These are phyloP conservation scores for Hermodice carunculata DNA, from an alignment of 2,888 invertebrate genomes.

Conservation along the genomic window DNA sequence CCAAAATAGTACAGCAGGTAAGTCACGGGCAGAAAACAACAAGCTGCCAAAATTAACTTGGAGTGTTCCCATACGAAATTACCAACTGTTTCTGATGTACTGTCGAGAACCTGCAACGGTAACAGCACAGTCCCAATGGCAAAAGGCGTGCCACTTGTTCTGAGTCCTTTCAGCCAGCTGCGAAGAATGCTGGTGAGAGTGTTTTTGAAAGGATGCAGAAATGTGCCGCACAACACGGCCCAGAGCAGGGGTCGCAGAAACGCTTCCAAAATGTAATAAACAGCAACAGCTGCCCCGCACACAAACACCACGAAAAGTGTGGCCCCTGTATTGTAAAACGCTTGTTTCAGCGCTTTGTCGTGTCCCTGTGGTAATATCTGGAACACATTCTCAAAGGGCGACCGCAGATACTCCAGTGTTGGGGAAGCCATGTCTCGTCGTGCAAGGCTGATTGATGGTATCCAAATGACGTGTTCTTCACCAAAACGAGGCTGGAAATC, in stretches of 20 bases:
- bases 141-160: slow-evolving; percentile 70
- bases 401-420: slow-evolving; percentile 26
- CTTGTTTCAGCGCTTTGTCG: slow-evolving; percentile 91
- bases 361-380: slow-evolving; percentile 67
- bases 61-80: slow-evolving; percentile 79
- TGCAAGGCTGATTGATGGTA: no score
- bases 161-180: slow-evolving; percentile 76
- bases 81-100: slow-evolving; percentile 82
- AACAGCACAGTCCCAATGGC: slow-evolving; percentile 68
- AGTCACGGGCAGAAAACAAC: slow-evolving; percentile 71
- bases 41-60: slow-evolving; percentile 73
- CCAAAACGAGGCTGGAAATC: no score
- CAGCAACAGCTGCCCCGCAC: slow-evolving; percentile 74
- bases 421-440: slow-evolving; percentile 23
- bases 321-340: slow-evolving; percentile 91
- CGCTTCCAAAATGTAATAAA: slow-evolving; percentile 78
- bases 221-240: slow-evolving; percentile 96
- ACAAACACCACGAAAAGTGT: slow-evolving; percentile 78
- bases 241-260: slow-evolving; percentile 95
- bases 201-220: slow-evolving; percentile 94
- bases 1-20: slow-evolving; percentile 81
- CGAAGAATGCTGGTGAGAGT: slow-evolving; percentile 82
- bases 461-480: no score
- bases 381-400: slow-evolving; percentile 56
- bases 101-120: slow-evolving; percentile 79